Conservation (phyloP, 2,888 invertebrate genomes). For the Zonitis immaculata region DNA sequence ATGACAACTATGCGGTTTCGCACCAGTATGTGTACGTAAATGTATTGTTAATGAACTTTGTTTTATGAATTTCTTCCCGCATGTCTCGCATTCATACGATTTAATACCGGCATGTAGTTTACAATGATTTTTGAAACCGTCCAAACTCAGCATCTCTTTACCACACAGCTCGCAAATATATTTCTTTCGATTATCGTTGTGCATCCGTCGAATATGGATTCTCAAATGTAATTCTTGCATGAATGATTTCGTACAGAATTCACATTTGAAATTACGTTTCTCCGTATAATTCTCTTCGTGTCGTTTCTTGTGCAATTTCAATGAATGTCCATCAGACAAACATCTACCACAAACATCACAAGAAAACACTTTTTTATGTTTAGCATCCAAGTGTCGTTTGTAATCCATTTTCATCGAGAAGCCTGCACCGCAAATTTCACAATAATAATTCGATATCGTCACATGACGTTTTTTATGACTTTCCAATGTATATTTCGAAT, state of each 20-base stretch:
- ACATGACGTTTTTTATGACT: constrained; percentile 53
- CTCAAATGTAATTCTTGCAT: constrained; percentile 32
- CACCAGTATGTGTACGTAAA: constrained; percentile 32
- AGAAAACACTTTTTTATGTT: not conserved
- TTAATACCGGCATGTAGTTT: constrained; percentile 39
- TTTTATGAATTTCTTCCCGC: constrained; percentile 50
- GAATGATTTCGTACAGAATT: constrained; percentile 36
- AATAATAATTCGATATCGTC: constrained; percentile 53
- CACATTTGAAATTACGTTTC: constrained; percentile 39
- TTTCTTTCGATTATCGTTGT: constrained; percentile 30
- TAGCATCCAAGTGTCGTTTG: not conserved
- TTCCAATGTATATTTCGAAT: constrained; percentile 37
- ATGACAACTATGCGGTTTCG: constrained; percentile 50
- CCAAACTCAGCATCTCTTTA: constrained; percentile 34
- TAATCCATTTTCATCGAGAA: constrained; percentile 35
- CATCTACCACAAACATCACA: constrained; percentile 35
- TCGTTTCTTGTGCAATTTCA: constrained; percentile 34
- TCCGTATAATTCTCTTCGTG: constrained; percentile 28
- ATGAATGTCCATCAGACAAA: constrained; percentile 32
- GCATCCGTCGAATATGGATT: constrained; percentile 31
- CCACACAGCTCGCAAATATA: constrained; percentile 34
- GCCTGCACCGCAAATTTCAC: constrained; percentile 36
- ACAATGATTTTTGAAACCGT: constrained; percentile 35
- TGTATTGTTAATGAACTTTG: constrained; percentile 27
- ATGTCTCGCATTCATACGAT: constrained; percentile 47